Evolutionary conservation across 2,797 vertebrate species (phyloP).

Genomic region (Triplophysa yarkandensis): DNA sequence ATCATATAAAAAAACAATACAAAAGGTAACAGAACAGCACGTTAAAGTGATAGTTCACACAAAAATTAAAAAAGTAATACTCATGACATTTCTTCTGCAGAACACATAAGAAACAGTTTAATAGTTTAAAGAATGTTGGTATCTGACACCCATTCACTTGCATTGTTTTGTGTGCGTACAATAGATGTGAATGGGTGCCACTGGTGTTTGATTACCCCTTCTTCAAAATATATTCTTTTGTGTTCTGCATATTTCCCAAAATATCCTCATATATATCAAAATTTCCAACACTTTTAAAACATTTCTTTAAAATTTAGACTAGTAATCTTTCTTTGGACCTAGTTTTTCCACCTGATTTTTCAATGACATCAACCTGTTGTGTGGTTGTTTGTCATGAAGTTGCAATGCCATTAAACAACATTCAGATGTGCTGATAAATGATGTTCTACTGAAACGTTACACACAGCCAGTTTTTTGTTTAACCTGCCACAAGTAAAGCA

Average conservation of each 20-base stretch:
- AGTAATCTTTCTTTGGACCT: background rate
- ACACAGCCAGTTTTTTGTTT: conserved; percentile 25
- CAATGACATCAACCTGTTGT: background rate
- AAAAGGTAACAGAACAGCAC: background rate
- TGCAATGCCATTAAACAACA: background rate
- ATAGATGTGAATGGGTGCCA: too few relatives aligned
- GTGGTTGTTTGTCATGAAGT: background rate
- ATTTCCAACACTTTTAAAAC: background rate
- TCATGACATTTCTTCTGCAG: too few relatives aligned
- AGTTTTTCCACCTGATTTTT: background rate
- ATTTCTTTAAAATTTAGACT: background rate
- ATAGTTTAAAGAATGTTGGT: too few relatives aligned
- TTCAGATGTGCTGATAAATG: background rate
- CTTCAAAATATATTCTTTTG: too few relatives aligned
- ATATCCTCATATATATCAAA: too few relatives aligned
- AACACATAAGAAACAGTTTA: too few relatives aligned
- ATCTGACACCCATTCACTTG: too few relatives aligned
- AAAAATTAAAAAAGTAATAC: too few relatives aligned
- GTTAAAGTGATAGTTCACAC: background rate
- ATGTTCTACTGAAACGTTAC: background rate
- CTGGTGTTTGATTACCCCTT: too few relatives aligned
- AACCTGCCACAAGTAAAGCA: conserved; percentile 26
- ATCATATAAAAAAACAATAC: background rate
- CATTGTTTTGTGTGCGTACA: too few relatives aligned
- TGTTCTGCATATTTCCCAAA: too few relatives aligned